These are phyloP conservation scores for Ifrita kowaldi DNA, from an alignment of 2,113 vertebrate genomes.

Conservation along the genomic window DNA sequence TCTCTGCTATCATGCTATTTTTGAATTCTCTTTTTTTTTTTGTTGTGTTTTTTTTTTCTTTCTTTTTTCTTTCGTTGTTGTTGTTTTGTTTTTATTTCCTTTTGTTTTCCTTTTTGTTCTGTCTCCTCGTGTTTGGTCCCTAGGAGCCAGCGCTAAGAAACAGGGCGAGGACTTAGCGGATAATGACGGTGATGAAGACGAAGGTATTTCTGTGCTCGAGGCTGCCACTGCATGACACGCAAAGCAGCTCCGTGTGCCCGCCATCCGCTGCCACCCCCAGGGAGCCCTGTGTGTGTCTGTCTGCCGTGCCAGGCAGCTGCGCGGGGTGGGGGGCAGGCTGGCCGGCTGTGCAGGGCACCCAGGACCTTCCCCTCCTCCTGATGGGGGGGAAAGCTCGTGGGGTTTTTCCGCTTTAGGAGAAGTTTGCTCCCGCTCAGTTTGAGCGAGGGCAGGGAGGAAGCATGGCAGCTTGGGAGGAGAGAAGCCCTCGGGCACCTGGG, in stretches of 20 bases:
- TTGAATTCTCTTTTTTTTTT: constrained; percentile 91
- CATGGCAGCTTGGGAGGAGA: constrained; percentile 44
- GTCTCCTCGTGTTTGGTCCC: constrained; percentile 88
- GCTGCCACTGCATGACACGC: constrained; percentile 86
- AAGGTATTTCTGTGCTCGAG: constrained; percentile 97
- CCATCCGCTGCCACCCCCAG: constrained; percentile 52
- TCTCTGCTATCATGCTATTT: constrained; percentile 84
- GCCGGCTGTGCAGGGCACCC: constrained; percentile 31
- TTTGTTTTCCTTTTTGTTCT: constrained; percentile 65
- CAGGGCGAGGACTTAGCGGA: constrained; percentile 98
- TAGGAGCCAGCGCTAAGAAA: constrained; percentile 99
- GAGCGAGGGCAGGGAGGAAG: constrained; percentile 23
- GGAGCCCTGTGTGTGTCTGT: constrained; percentile 42
- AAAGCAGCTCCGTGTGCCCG: constrained; percentile 37
- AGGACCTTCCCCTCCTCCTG: constrained; percentile 14
- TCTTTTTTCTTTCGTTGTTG: neutral
- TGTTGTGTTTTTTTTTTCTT: neutral
- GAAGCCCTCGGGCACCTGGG: constrained; percentile 20
- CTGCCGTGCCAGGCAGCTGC: constrained; percentile 25
- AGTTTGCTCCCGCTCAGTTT: neutral
- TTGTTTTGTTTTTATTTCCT: constrained; percentile 42
- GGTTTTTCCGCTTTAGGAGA: neutral
- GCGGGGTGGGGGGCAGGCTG: constrained; percentile 48
- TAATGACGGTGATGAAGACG: constrained; percentile 99
- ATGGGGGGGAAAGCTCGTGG: neutral